Base-by-base conservation (phyloP, 2,888 invertebrate species). In the Philereme transversata region DNA sequence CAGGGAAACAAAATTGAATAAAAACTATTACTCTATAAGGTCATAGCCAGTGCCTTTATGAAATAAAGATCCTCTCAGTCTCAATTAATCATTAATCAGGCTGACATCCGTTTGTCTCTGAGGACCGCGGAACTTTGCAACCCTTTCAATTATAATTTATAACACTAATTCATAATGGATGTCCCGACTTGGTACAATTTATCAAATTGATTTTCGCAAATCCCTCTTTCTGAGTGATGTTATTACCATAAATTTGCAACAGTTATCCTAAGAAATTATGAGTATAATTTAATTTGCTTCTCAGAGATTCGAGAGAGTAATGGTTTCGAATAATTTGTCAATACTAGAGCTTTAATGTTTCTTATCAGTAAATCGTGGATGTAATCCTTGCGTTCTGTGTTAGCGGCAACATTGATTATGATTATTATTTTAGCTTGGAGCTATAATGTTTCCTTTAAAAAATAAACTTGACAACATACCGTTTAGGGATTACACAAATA, bases 141-240 rank as follows among this genome's bases (percentile, higher is more conserved):
- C 87, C 90, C 88, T 87, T 89, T 88, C 90, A 86, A 90, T 90
- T 89, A 88, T 87, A 83, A 91, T 88, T 90, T 90, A 90, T 89
- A 87, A 82, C 84, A 86, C 87, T 89, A 89, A 90, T 86, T 88
- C 85, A 86, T 88, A 88, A 90, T 86, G 81, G 87, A 90, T 87
- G 87, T 83, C 75, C 73, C 78, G 84, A 80, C 78, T 87, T 81
- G 79, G 76, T 82, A 83, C 84, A 88, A 90, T 91, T 90, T 87
- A 87, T 90, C 88, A 90, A 90, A 88, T 88, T 88, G 86, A 88
- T 89, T 87, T 82, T 81, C 80, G 70, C 73, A 84, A 87, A 88
- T 86, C 86, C 84, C 76, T 76, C 78, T 75, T 79, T 77, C 79
- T 76, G 74, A 68, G 68, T 71, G 69, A 76, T 81, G 79, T 80